Conservation (phyloP, 2,888 invertebrate species). For the Antheraea yamamai region DNA sequence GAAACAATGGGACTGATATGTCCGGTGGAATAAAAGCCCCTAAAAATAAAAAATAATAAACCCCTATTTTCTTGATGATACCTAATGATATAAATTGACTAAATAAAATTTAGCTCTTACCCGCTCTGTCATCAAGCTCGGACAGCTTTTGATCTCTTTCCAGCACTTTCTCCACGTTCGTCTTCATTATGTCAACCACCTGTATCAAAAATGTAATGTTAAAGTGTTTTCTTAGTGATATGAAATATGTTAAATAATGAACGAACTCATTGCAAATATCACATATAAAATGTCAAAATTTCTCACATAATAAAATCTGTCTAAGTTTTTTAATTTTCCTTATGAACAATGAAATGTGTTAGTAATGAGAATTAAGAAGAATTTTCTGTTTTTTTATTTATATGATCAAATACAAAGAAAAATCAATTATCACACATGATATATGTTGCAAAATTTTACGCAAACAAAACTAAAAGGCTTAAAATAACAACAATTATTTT, state of each 20-base stretch:
- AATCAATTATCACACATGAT: no score
- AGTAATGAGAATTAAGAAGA: no score
- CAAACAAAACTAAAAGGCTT: no score
- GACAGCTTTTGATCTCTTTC: slow-evolving; percentile 98
- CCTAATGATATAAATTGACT: neutral
- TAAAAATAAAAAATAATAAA: neutral
- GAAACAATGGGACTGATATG: no score
- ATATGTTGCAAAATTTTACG: no score
- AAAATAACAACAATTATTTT: no score
- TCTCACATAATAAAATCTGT: neutral
- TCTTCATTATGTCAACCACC: slow-evolving; percentile 97
- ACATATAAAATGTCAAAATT: neutral
- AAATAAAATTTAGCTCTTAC: slow-evolving; percentile 40
- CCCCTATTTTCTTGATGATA: neutral
- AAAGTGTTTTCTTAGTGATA: no score
- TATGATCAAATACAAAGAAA: no score
- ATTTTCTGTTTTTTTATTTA: no score
- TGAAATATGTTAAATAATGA: neutral
- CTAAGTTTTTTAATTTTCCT: no score
- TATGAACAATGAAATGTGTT: no score
- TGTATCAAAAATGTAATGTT: slow-evolving; percentile 44
- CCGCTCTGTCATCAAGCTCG: slow-evolving; percentile 96
- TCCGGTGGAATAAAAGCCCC: no score
- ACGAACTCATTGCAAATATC: neutral
- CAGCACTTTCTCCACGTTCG: slow-evolving; percentile 97